Conservation (phyloP, 2,888 invertebrate species). For the Aporophyla nigra region DNA sequence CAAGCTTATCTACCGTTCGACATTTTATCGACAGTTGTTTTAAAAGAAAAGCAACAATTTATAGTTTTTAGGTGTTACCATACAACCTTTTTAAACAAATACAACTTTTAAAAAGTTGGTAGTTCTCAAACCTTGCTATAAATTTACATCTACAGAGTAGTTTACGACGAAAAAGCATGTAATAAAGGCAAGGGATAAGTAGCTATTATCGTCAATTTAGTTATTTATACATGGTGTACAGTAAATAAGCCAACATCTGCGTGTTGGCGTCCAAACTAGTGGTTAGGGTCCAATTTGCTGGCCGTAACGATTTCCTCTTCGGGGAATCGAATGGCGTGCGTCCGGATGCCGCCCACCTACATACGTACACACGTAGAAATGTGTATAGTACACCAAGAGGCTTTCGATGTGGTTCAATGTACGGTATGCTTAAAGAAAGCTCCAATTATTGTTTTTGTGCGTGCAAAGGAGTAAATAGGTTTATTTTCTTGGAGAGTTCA, state of each 20-base stretch:
- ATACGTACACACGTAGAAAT: slow-evolving; percentile 61
- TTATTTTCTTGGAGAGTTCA: slow-evolving; percentile 5
- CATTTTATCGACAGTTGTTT: too few relatives aligned
- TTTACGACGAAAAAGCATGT: slow-evolving; percentile 39
- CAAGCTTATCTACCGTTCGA: too few relatives aligned
- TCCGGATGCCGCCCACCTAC: slow-evolving; percentile 84
- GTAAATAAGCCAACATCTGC: slow-evolving; percentile 84
- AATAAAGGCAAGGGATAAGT: slow-evolving; percentile 64
- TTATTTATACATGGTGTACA: slow-evolving; percentile 72
- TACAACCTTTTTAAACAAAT: not conserved
- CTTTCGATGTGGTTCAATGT: slow-evolving; percentile 60
- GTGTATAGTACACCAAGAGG: slow-evolving; percentile 52
- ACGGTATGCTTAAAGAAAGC: slow-evolving; percentile 60
- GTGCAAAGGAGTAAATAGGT: slow-evolving; percentile 19
- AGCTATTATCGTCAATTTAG: slow-evolving; percentile 75
- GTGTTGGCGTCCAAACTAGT: slow-evolving; percentile 84
- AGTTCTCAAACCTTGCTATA: slow-evolving; percentile 1
- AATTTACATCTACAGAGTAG: slow-evolving; percentile 23
- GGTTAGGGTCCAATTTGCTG: slow-evolving; percentile 90
- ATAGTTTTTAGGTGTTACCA: not conserved
- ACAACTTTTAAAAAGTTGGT: not conserved
- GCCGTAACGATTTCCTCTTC: slow-evolving; percentile 90
- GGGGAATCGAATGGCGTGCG: slow-evolving; percentile 90
- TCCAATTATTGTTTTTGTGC: slow-evolving; percentile 57
- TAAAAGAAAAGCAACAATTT: not conserved